Evolutionary conservation across 2,113 vertebrate genomes (phyloP).

Genomic region (Pituophis catenifer): DNA sequence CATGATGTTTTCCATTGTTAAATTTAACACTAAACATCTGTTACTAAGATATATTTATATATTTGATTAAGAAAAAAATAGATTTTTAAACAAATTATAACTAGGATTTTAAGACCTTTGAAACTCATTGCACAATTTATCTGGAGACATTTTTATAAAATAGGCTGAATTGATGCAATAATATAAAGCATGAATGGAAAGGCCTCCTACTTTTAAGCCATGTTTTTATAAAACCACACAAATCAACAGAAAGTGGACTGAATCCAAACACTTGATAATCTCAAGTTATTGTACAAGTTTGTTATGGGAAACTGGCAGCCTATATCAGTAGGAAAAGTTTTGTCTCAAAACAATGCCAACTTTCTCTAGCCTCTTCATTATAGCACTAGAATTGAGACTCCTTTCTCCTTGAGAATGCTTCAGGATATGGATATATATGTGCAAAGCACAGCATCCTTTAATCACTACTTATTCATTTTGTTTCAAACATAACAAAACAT

Average conservation of each 20-base stretch:
- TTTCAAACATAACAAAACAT: neutral
- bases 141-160: neutral
- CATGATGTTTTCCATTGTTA: neutral
- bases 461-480: constrained; percentile 41
- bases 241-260: neutral
- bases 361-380: neutral
- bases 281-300: neutral
- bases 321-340: neutral
- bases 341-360: neutral
- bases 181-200: neutral
- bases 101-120: neutral
- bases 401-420: neutral
- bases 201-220: neutral
- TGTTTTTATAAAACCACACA: neutral
- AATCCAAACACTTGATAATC: neutral
- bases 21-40: neutral
- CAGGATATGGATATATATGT: constrained; percentile 22
- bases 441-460: constrained; percentile 9
- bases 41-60: neutral
- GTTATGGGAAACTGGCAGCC: neutral
- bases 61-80: neutral
- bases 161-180: neutral
- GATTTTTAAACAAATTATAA: neutral
- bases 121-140: neutral
- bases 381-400: neutral